Evolutionary conservation across 2,113 vertebrate species (phyloP).

Genomic region (Hystrix cristata): DNA sequence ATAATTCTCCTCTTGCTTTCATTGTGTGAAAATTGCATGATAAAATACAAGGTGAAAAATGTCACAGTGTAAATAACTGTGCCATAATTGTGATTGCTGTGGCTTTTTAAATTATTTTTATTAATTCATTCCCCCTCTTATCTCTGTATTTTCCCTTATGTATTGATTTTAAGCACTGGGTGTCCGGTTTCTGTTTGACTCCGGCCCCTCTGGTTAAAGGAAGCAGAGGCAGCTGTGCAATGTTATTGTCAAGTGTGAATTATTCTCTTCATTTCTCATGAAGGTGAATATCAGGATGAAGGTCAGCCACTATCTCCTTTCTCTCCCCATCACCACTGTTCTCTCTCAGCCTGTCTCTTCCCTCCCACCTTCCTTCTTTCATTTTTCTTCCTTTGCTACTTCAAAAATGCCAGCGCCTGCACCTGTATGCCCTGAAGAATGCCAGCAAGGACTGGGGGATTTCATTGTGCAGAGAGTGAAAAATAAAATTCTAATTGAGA

Average conservation of each 20-base stretch:
- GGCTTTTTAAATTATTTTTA: slow-evolving; percentile 57
- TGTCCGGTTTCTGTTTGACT: slow-evolving; percentile 56
- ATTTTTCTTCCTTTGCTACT: slow-evolving; percentile 60
- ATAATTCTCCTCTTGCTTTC: slow-evolving; percentile 5
- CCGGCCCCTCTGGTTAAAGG: slow-evolving; percentile 47
- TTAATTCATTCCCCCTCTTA: background rate
- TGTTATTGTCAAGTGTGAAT: slow-evolving; percentile 68
- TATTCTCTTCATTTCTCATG: slow-evolving; percentile 71
- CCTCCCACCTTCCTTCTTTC: slow-evolving; percentile 36
- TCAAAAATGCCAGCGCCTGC: slow-evolving; percentile 49
- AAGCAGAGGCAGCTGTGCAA: slow-evolving; percentile 43
- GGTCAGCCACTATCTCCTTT: slow-evolving; percentile 53
- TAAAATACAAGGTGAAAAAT: background rate
- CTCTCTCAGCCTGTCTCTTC: slow-evolving; percentile 36
- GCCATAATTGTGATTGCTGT: background rate
- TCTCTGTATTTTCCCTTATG: background rate
- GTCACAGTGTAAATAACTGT: background rate
- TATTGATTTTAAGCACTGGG: slow-evolving; percentile 47
- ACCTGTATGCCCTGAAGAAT: slow-evolving; percentile 17
- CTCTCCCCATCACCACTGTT: slow-evolving; percentile 23
- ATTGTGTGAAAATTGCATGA: background rate
- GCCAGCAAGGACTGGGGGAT: slow-evolving; percentile 22
- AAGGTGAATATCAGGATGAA: slow-evolving; percentile 76
- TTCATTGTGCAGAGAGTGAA: slow-evolving; percentile 63
- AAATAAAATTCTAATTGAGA: slow-evolving; percentile 75